phyloP scores from a whole-genome alignment of 2,113 vertebrate genomes.

The Trematomus loennbergii region DNA sequence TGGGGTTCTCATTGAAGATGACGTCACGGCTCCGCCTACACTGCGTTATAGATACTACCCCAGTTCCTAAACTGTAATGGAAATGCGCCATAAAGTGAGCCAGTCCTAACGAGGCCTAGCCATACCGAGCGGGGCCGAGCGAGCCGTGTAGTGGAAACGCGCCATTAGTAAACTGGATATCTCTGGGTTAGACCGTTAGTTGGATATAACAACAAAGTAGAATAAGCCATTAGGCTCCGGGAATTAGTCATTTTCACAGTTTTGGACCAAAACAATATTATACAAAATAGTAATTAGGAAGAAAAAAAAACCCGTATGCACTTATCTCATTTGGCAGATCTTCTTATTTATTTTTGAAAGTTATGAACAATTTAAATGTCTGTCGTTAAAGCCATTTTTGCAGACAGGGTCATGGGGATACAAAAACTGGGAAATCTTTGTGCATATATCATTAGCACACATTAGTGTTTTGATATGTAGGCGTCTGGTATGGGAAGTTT shows the following conservation, averaged over 20 bases:
- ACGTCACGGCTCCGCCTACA: no score
- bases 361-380: background rate
- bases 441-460: background rate
- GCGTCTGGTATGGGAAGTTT: background rate
- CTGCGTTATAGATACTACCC: no score
- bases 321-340: background rate
- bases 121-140: no score
- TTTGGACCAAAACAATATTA: background rate
- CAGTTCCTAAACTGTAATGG: no score
- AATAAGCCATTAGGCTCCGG: background rate
- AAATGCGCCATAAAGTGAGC: no score
- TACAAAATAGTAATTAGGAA: background rate
- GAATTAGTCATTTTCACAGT: background rate
- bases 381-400: background rate
- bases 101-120: no score
- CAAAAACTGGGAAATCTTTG: background rate
- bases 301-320: background rate
- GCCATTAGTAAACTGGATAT: background rate
- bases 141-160: no score
- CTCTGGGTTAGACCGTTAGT: background rate
- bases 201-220: background rate
- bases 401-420: background rate
- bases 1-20: no score
- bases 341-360: no score
- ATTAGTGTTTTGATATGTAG: background rate